phyloP scores from a whole-genome alignment of 2,113 vertebrate genomes.

The Pholis gunnellus region DNA sequence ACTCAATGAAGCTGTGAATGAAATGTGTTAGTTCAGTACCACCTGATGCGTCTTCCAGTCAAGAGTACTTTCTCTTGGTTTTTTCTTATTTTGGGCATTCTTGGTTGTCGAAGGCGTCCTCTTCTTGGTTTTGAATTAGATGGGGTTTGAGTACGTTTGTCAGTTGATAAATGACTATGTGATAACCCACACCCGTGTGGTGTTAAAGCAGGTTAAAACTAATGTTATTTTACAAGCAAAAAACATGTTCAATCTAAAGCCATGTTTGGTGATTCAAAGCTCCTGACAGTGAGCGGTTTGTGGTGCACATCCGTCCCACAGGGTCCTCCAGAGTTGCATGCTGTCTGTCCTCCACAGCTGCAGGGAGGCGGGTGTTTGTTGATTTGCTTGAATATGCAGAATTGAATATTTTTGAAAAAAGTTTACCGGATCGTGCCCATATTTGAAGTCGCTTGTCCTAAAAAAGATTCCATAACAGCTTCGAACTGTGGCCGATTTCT shows the following conservation, averaged over 20 bases:
- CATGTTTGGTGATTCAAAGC: not conserved
- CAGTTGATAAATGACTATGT: not conserved
- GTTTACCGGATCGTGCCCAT: conserved; percentile 79
- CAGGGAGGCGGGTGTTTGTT: conserved; percentile 7
- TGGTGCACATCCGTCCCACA: conserved; percentile 25
- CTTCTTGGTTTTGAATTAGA: not conserved
- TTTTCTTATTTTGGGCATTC: conserved; percentile 1
- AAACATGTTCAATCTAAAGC: conserved; percentile 2
- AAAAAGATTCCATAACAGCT: conserved; percentile 88
- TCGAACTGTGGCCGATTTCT: conserved; percentile 85
- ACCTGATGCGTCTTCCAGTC: conserved; percentile 42
- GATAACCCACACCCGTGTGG: not conserved
- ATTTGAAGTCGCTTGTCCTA: conserved; percentile 83
- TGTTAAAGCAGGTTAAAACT: not conserved
- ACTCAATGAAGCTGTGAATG: conserved; percentile 42
- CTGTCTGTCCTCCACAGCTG: conserved; percentile 16
- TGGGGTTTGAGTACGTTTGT: not conserved
- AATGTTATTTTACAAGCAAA: not conserved
- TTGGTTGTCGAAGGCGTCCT: not conserved
- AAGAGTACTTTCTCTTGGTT: conserved; percentile 9
- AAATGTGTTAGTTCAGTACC: conserved; percentile 49
- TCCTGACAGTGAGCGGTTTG: not conserved
- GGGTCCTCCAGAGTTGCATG: conserved; percentile 6
- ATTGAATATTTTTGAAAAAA: conserved; percentile 65
- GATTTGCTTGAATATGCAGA: conserved; percentile 47